Base-by-base conservation (phyloP, 2,888 invertebrate genomes). In the Didymodactylos carnosus region DNA sequence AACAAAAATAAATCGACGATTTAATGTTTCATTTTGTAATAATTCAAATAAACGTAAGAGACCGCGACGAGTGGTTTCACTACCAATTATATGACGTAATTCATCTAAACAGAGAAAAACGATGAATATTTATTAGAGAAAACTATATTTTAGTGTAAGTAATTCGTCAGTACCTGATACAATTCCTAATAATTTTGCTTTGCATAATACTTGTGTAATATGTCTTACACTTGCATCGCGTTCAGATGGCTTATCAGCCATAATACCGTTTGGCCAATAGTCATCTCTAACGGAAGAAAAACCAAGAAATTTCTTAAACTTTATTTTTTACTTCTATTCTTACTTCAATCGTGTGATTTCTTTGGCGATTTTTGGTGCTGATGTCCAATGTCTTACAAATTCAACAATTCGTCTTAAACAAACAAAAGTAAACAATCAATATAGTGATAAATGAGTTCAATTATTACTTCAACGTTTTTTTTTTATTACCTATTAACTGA, bases 311-410 rank as follows among this genome's bases (percentile, higher is more conserved):
- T 62, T 2, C 51, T 27, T 73, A n/a, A 2, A n/a, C 13, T 7
- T 16, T 29, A 75, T 49, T n/a, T 16, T 19, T n/a, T 14, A 1
- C 1, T 39, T 71, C 13, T 62, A 11, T 40, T 40, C 27, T 85
- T 88, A 91, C 91, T 90, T 91, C 81, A 93, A 89, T 39, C 88
- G 86, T 81, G 88, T 88, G 76, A 94, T 86, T 83, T 92, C 92
- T 79, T 90, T 90, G 1, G 92, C 91, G 69, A 94, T 89, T 80
- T 91, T 91, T 77, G 90, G 88, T 0, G 92, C 91, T 77, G 91
- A 91, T 0, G 93, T 93, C 78, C 92, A 84, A 76, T 88, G 88
- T 35, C 91, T 89, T 2, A 94, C 92, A 79, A 91, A 89, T 79
- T 93, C 92, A 72, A 92, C 86, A 76, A 94, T 93, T 81, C 91